A percentile compares a stretch with the other conserved stretches of the same genome.
These are phyloP conservation scores for Corythoichthys haematopterus DNA, from an alignment of 2,113 vertebrate species.

Conservation along the genomic window DNA sequence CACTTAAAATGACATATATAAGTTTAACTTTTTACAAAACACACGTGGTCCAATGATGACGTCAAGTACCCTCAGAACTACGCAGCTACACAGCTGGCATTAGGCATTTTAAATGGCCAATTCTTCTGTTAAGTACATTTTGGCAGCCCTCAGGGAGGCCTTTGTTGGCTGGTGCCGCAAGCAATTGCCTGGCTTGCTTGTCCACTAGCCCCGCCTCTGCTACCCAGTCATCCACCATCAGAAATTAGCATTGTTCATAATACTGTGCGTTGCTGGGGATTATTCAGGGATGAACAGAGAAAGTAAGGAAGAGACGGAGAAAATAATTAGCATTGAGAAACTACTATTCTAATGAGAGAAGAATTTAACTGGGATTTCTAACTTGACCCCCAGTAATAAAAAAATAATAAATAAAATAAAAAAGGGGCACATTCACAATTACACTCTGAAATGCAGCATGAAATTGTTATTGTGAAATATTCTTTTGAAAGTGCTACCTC, in stretches of 20 bases:
- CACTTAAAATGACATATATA: no score
- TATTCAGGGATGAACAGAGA: conserved; percentile 48
- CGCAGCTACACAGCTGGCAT: no score
- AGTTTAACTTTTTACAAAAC: no score
- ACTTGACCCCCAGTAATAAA: conserved; percentile 72
- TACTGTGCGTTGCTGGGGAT: conserved; percentile 48
- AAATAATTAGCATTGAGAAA: conserved; percentile 77
- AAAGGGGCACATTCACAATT: conserved; percentile 73
- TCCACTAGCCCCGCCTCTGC: no score
- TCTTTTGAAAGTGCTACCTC: conserved; percentile 74
- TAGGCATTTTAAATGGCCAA: no score
- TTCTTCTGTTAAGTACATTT: no score
- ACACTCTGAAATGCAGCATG: conserved; percentile 77
- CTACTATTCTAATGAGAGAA: conserved; percentile 76
- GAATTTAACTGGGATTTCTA: conserved; percentile 74
- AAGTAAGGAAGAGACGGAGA: conserved; percentile 35
- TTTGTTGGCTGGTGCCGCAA: no score
- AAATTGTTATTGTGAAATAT: conserved; percentile 80
- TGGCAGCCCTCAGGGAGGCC: no score
- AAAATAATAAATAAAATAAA: conserved; percentile 56
- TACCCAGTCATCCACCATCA: not conserved
- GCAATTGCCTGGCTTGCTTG: no score
- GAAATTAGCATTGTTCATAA: conserved; percentile 45
- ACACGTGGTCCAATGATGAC: no score
- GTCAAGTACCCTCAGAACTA: no score